Evolutionary conservation across 1,140 invertebrate genomes (phyloP).

Genomic region (Saxidomus purpurata): DNA sequence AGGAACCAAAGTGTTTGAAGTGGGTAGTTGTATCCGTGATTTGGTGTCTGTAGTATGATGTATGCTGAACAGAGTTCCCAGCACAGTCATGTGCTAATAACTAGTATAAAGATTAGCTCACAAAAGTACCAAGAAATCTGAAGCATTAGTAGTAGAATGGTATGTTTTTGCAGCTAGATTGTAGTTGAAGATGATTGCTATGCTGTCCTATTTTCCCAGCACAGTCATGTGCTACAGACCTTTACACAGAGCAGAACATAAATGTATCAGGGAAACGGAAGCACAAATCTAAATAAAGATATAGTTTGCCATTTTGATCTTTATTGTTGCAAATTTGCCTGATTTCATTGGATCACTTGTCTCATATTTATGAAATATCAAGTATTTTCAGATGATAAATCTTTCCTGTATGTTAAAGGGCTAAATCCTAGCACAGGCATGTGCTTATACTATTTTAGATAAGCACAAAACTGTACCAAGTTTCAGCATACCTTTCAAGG

Average conservation of each 20-base stretch:
- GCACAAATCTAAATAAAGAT: no score
- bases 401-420: no score
- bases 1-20: no score
- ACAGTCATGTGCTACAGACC: conserved; percentile 36
- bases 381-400: no score
- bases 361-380: no score
- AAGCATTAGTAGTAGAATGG: background rate
- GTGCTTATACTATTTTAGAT: background rate
- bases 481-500: background rate
- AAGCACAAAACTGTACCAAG: conserved; percentile 31
- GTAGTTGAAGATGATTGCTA: no score
- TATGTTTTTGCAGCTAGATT: no score
- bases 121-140: no score
- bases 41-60: no score
- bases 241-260: background rate
- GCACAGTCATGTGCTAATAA: conserved; percentile 4
- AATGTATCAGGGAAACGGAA: background rate
- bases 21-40: no score
- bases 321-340: no score
- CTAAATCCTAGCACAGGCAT: conserved; percentile 46
- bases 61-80: background rate
- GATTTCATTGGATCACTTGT: background rate
- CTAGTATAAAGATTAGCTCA: background rate
- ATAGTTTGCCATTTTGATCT: no score
- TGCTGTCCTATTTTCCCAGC: conserved; percentile 15